Evolutionary conservation across 2,888 invertebrate species (phyloP), one percentile per base, ranked within the genome.

Genomic region (Brachylomia viminalis): DNA sequence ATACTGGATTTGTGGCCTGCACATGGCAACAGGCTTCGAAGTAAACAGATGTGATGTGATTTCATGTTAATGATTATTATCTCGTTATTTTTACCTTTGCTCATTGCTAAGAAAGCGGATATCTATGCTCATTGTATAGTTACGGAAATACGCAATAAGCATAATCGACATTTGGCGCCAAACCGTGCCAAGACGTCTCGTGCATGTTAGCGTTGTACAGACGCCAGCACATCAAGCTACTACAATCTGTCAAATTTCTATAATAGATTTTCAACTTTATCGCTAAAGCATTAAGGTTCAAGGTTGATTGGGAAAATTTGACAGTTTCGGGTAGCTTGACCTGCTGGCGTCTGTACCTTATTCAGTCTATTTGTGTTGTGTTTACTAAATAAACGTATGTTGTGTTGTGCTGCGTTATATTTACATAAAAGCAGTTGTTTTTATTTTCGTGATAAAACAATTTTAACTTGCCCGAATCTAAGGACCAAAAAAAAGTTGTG

Each of bases 111-210:
- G 58, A 79, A 58, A 82, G 76, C 38, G 15, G n/a, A 38, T 49
- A 30, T 47, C 42, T 52, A 38, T 45, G 15, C 15, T 27, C 30
- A 56, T 23, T 68, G 11, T 79, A 38, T 42, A 59, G 59, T 72
- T 65, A 58, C 67, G 80, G 68, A 80, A 80, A 61, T 75, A 75
- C 52, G 45, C 54, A 45, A 58, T 75, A 65, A 66, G 71, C 45
- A 33, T 52, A 61, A 72, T 80, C 49, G 52, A 80, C 49, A 72
- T 80, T 80, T 80, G 82, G 85, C 84, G 68, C 45, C 45, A 38
- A 80, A 17, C 30, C 15, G 30, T 75, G 85, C 82, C 82, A 84
- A 82, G 56, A 69, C 80, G 42, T 33, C 33, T 52, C 74, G 68
- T 75, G 59, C 49, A 33, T 59, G 15, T 58, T 20, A 72, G 3